Evolutionary conservation across 2,888 invertebrate genomes (phyloP).

Genomic region (Alloscopus bannaensis): DNA sequence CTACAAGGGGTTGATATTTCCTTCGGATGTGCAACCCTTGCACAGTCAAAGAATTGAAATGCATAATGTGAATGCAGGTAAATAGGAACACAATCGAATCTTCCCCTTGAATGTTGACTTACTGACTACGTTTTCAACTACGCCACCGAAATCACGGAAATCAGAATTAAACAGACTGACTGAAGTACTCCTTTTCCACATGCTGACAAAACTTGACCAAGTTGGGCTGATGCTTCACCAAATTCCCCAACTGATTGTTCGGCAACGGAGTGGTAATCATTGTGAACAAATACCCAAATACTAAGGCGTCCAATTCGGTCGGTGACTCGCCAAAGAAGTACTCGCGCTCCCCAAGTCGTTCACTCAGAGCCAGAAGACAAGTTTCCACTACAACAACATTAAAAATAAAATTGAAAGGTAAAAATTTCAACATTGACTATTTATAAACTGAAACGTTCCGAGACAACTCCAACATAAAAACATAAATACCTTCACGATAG

Average conservation of each 20-base stretch:
- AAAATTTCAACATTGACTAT: not conserved
- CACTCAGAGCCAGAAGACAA: slow-evolving; percentile 91
- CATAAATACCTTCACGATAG: slow-evolving; percentile 64
- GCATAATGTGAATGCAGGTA: too few relatives aligned
- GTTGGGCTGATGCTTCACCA: slow-evolving; percentile 85
- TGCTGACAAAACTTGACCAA: slow-evolving; percentile 88
- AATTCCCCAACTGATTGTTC: slow-evolving; percentile 84
- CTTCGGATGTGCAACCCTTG: too few relatives aligned
- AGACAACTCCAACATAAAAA: not conserved
- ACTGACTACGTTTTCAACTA: too few relatives aligned
- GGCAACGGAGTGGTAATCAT: slow-evolving; percentile 93
- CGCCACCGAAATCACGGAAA: too few relatives aligned
- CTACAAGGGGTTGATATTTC: too few relatives aligned
- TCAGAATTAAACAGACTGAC: slow-evolving; percentile 34
- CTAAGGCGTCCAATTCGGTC: slow-evolving; percentile 95
- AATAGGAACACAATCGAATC: too few relatives aligned
- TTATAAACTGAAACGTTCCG: not conserved
- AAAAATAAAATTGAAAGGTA: not conserved
- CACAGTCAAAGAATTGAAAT: too few relatives aligned
- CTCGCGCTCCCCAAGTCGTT: slow-evolving; percentile 85
- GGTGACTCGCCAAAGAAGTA: slow-evolving; percentile 90
- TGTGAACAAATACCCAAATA: slow-evolving; percentile 97
- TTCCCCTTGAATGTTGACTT: too few relatives aligned
- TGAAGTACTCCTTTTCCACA: slow-evolving; percentile 88
- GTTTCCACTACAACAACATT: slow-evolving; percentile 81